A percentile compares a stretch with the other conserved stretches of the same genome.
Evolutionary conservation across 2,113 vertebrate genomes (phyloP).

Genomic region (Lophura nycthemera): DNA sequence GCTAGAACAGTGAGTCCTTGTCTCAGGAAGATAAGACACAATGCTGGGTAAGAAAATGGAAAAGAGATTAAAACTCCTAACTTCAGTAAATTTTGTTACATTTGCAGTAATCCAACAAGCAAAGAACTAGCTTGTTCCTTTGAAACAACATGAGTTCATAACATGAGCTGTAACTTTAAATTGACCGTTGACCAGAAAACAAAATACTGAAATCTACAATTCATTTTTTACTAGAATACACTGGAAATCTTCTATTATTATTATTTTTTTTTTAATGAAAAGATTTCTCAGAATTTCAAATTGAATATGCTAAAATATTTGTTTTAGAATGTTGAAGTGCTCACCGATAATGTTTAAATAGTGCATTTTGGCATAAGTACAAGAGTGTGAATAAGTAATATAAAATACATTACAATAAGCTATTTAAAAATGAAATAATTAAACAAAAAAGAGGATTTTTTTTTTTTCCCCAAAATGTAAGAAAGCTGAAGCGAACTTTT

Average conservation of each 20-base stretch:
- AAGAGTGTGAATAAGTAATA: neutral
- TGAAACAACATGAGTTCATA: neutral
- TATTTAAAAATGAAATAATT: neutral
- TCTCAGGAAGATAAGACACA: constrained; percentile 10
- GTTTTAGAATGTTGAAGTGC: neutral
- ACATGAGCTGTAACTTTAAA: neutral
- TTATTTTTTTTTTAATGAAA: neutral
- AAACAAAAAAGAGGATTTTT: neutral
- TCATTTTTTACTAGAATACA: neutral
- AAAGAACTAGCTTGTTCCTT: neutral
- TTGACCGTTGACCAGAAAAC: neutral
- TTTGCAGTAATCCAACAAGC: neutral
- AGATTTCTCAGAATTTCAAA: neutral
- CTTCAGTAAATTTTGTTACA: neutral
- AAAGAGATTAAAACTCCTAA: neutral
- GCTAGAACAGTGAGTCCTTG: constrained; percentile 4
- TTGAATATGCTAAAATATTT: neutral
- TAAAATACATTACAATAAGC: neutral
- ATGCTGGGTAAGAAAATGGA: neutral
- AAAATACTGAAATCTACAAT: neutral
- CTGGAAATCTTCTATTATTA: neutral
- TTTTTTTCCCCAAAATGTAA: neutral
- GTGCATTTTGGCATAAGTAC: neutral
- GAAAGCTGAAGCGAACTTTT: neutral
- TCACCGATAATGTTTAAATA: neutral